Evolutionary conservation across 1,140 invertebrate species (phyloP).

Genomic region (Hermatobates lingyangjiaoensis): DNA sequence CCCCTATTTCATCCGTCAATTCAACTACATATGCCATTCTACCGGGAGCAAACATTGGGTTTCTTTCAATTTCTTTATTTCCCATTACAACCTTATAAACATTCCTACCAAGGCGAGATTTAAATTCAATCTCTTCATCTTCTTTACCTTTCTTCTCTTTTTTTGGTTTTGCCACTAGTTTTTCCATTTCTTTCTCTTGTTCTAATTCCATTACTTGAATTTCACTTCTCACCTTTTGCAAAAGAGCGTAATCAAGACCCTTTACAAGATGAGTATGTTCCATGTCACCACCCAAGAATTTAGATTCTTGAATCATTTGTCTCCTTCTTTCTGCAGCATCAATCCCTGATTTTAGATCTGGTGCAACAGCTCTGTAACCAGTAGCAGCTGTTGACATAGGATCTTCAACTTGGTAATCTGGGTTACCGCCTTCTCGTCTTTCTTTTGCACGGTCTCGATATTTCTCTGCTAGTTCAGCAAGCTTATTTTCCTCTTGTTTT

Average conservation of each 20-base stretch:
- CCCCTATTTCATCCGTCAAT: constrained; percentile 71
- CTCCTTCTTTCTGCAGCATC: constrained; percentile 89
- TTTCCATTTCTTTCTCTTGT: constrained; percentile 67
- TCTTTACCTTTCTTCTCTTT: constrained; percentile 31
- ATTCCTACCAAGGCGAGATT: constrained; percentile 55
- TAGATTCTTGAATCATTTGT: constrained; percentile 96
- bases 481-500: constrained; percentile 87
- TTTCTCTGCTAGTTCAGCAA: constrained; percentile 87
- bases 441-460: constrained; percentile 88
- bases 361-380: constrained; percentile 85
- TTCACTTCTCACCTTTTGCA: constrained; percentile 85
- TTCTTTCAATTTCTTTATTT: constrained; percentile 53
- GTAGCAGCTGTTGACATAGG: constrained; percentile 71
- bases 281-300: constrained; percentile 99
- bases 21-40: constrained; percentile 98
- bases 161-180: constrained; percentile 34
- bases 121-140: constrained; percentile 61
- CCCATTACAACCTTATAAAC: constrained; percentile 38
- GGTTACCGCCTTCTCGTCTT: constrained; percentile 68
- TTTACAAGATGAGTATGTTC: constrained; percentile 99
- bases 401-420: constrained; percentile 63
- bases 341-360: constrained; percentile 76
- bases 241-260: constrained; percentile 95
- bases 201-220: constrained; percentile 62
- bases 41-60: constrained; percentile 88